Percentiles rank a stretch among this genome's conserved stretches.
These are phyloP conservation scores for Drosophila glabriapex DNA, from an alignment of 2,888 invertebrate genomes.

Conservation along the genomic window DNA sequence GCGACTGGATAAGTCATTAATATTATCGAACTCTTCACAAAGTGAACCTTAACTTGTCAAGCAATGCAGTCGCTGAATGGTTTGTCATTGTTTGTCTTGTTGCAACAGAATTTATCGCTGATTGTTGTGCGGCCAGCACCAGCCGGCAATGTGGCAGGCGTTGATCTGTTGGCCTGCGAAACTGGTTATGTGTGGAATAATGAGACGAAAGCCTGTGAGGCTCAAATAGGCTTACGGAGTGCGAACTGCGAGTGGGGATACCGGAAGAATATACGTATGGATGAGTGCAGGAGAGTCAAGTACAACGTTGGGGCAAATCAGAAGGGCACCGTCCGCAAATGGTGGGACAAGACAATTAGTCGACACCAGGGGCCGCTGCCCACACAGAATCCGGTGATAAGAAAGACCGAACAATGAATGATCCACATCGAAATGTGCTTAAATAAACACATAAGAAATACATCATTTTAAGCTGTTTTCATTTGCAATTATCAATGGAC, in stretches of 20 bases:
- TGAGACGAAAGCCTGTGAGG: background rate
- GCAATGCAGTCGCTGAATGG: background rate
- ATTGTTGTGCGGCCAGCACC: background rate
- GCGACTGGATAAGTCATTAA: too few relatives aligned
- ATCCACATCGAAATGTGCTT: background rate
- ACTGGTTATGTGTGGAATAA: constrained; percentile 13
- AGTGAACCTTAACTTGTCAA: background rate
- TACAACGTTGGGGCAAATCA: background rate
- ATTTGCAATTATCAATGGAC: background rate
- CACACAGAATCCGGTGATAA: background rate
- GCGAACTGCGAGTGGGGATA: constrained; percentile 13
- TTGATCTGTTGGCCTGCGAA: constrained; percentile 1
- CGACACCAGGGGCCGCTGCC: background rate
- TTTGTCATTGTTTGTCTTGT: background rate
- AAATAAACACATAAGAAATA: background rate
- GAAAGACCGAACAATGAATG: background rate
- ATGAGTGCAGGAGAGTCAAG: constrained; percentile 16
- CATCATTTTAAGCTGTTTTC: background rate
- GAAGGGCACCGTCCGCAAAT: constrained; percentile 10
- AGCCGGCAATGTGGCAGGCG: background rate
- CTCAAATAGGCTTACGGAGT: background rate
- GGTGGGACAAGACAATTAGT: constrained; percentile 1
- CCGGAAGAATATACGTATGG: constrained; percentile 1
- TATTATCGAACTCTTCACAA: background rate
- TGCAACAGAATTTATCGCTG: background rate